Evolutionary conservation across 2,113 vertebrate genomes (phyloP).

Genomic region (Cacatua alba): DNA sequence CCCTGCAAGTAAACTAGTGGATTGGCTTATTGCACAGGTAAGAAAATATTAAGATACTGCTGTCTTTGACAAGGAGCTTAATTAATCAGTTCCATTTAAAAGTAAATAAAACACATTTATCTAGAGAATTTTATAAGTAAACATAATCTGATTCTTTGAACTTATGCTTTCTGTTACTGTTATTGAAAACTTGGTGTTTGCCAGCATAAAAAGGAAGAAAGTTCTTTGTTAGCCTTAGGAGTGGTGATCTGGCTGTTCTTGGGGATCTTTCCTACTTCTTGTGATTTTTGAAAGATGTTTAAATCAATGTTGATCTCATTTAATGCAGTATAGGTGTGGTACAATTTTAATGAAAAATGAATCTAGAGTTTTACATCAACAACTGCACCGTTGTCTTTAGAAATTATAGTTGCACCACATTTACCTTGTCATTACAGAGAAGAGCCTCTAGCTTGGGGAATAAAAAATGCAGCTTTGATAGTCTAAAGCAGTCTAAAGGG

Average conservation of each 20-base stretch:
- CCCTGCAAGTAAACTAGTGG: slow-evolving; percentile 93
- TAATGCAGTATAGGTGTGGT: background rate
- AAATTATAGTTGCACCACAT: background rate
- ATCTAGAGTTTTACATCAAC: background rate
- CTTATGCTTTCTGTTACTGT: background rate
- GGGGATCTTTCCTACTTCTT: background rate
- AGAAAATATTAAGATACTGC: background rate
- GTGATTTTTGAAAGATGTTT: background rate
- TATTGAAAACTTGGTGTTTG: background rate
- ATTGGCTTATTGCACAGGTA: slow-evolving; percentile 97
- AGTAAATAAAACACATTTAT: background rate
- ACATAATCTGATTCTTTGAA: background rate
- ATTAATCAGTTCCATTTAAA: background rate
- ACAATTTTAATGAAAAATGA: background rate
- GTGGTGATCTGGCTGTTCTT: background rate
- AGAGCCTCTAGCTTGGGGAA: background rate
- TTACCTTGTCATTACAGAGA: background rate
- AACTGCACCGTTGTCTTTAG: background rate
- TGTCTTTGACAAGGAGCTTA: background rate
- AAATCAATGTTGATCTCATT: background rate
- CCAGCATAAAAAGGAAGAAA: background rate
- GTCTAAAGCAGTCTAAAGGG: background rate
- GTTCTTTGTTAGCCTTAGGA: background rate
- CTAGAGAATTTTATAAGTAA: background rate
- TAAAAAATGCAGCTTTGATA: background rate